A percentile compares a stretch with the other conserved stretches of the same genome.
phyloP scores from a whole-genome alignment of 1,140 invertebrate genomes.

The Monomorium pharaonis region DNA sequence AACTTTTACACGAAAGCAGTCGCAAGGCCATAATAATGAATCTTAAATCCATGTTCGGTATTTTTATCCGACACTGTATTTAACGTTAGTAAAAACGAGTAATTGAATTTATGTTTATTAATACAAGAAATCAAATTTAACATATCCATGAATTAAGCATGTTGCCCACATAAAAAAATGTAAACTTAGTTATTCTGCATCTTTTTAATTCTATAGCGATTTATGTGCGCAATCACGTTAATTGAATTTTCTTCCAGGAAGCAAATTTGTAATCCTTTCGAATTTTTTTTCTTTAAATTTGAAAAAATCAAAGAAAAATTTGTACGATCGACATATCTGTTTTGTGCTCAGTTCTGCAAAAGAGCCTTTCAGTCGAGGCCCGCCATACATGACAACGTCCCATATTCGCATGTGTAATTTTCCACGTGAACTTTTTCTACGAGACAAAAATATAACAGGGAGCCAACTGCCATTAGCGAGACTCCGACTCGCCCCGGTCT shows the following conservation, averaged over 20 bases:
- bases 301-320: background rate
- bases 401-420: slow-evolving; percentile 8
- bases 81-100: background rate
- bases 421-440: slow-evolving; percentile 54
- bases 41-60: background rate
- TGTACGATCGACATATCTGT: background rate
- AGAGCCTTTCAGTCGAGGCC: background rate
- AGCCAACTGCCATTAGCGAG: slow-evolving; percentile 62
- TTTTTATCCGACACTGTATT: background rate
- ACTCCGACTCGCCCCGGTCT: background rate
- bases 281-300: background rate
- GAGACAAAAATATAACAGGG: slow-evolving; percentile 12
- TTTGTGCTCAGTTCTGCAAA: slow-evolving; percentile 1
- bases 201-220: background rate
- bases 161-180: background rate
- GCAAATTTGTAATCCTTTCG: background rate
- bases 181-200: no score
- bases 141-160: background rate
- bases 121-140: background rate
- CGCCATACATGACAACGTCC: slow-evolving; percentile 8
- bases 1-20: background rate
- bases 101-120: background rate
- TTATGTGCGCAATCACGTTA: background rate
- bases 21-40: background rate
- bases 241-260: background rate